Base-by-base conservation (phyloP, 2,113 vertebrate genomes). In the Periophthalmodon schlosseri region DNA sequence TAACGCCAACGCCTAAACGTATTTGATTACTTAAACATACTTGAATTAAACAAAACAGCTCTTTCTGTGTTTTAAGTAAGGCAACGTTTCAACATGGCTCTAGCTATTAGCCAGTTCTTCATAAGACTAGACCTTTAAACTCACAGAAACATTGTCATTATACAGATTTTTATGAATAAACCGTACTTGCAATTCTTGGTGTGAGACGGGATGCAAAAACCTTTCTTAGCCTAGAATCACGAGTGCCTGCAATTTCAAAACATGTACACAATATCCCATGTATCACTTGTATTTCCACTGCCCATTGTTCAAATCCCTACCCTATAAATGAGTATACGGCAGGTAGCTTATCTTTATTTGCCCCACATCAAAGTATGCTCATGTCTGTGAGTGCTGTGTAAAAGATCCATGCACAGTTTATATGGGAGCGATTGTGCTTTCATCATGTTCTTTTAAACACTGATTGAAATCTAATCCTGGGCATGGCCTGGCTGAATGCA, bases 381-480 rank as follows among this genome's bases (percentile, higher is more conserved):
- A 44, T 44, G 34, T 44, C 9, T 65, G 34, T 20, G 33, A 36
- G 34, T n/a, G 34, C 34, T 65, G 34, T 65, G 63, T 65, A 65
- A 39, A n/a, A 44, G 63, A 39, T 65, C 18, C 63, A 11, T 36
- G 34, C 12, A 39, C 20, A 65, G 16, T 39, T 66, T 39, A 65
- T 21, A n/a, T 68, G 18, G 4, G 57, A 0, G 1, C 34, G 9
- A 66, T n/a, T 67, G 49, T 68, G 14, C 69, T 70, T 79, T 70
- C 63, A 65, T 39, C 18, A 56, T 36, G 56, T 33, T 5, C 78
- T 14, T 60, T 64, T 56, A 67, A 79, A 76, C 68, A 67, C 57
- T 73, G 71, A 69, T 75, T 81, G 44, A 75, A 76, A 73, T 68
- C 20, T n/a, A 72, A 79, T 71, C 65, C 70, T 46, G 34, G 34